Evolutionary conservation across 2,797 vertebrate species (phyloP).

Genomic region (Danio tinwini): DNA sequence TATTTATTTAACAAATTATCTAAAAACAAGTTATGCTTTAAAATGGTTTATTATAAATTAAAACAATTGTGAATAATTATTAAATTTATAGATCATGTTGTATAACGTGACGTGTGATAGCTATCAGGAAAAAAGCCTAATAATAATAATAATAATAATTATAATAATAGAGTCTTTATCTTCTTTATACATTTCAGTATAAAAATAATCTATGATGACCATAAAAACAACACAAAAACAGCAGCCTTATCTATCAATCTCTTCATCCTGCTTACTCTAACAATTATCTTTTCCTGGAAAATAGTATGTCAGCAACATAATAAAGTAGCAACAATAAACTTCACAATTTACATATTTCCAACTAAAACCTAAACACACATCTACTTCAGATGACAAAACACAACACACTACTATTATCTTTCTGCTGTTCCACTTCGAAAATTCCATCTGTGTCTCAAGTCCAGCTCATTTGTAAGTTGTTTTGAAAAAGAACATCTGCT

Average conservation of each 20-base stretch:
- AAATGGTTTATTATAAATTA: too few relatives aligned
- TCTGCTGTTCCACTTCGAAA: background rate
- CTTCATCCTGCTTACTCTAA: background rate
- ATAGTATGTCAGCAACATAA: background rate
- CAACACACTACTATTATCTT: background rate
- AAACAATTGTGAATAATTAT: too few relatives aligned
- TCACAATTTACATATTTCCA: background rate
- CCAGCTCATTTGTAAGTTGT: conserved; percentile 6
- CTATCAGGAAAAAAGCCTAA: background rate
- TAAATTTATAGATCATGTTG: too few relatives aligned
- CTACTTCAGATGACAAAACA: too few relatives aligned
- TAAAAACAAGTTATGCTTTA: too few relatives aligned
- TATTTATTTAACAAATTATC: too few relatives aligned
- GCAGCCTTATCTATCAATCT: background rate
- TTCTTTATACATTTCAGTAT: background rate
- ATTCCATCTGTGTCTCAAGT: background rate
- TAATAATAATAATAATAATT: background rate
- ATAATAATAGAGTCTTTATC: background rate
- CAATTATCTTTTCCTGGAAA: background rate
- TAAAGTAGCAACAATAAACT: background rate
- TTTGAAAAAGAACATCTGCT: conserved; percentile 20
- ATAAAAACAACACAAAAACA: too few relatives aligned
- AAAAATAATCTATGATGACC: background rate
- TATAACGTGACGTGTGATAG: too few relatives aligned
- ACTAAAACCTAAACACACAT: background rate